phyloP scores from a whole-genome alignment of 2,113 vertebrate genomes.

The Pipra filicauda region DNA sequence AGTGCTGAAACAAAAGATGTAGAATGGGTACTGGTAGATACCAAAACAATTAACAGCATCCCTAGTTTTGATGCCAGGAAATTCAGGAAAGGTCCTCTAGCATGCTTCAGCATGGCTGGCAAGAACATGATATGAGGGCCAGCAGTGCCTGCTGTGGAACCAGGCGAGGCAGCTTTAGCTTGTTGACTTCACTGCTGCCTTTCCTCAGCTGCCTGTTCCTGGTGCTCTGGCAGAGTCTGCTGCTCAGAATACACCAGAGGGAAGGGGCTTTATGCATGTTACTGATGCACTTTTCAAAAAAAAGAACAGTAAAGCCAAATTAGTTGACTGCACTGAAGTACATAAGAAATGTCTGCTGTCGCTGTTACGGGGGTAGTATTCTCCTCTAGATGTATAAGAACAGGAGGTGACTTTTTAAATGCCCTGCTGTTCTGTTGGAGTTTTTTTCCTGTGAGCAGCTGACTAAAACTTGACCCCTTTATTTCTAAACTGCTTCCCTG shows the following conservation, averaged over 20 bases:
- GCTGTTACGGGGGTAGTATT: neutral
- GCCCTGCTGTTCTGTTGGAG: neutral
- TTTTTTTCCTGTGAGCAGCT: neutral
- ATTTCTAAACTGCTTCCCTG: neutral
- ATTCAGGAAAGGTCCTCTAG: neutral
- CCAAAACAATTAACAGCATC: rapidly evolving
- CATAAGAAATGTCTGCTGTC: neutral
- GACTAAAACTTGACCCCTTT: slow-evolving; percentile 26
- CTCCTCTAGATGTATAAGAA: neutral
- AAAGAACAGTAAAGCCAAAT: neutral
- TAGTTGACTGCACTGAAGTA: neutral
- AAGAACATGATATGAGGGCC: rapidly evolving
- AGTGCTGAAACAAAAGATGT: neutral
- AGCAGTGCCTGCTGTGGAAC: rapidly evolving
- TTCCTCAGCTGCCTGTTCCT: neutral
- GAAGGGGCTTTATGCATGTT: neutral
- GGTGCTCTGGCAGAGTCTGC: neutral
- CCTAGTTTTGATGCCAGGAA: neutral
- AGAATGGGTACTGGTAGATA: neutral
- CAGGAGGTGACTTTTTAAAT: neutral
- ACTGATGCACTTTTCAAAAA: neutral
- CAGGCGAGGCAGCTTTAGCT: rapidly evolving
- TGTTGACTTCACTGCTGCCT: neutral
- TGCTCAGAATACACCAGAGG: neutral
- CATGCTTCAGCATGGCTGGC: neutral